Evolutionary conservation across 2,113 vertebrate species (phyloP).

Genomic region (Pangasianodon hypophthalmus): DNA sequence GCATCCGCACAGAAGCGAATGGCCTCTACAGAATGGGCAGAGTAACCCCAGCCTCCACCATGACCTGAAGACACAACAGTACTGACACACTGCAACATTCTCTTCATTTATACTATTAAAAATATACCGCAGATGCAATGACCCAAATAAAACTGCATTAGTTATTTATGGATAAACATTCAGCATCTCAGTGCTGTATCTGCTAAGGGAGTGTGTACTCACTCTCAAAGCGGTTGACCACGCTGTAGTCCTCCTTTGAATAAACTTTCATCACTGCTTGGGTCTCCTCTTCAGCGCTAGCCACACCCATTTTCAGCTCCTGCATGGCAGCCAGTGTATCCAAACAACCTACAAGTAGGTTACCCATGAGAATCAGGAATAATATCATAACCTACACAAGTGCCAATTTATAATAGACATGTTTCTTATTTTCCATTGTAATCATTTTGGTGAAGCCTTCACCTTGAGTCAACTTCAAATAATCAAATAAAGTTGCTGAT

Average conservation of each 20-base stretch:
- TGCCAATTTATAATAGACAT: not conserved
- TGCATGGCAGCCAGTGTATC: constrained; percentile 98
- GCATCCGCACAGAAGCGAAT: constrained; percentile 96
- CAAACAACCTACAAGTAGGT: constrained; percentile 83
- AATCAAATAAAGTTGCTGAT: not conserved
- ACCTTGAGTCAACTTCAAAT: not conserved
- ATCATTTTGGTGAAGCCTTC: not conserved
- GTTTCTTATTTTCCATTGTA: not conserved
- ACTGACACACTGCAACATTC: not conserved
- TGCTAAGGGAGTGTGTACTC: constrained; percentile 57
- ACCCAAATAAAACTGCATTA: not conserved
- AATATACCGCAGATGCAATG: not conserved
- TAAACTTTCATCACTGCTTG: constrained; percentile 99
- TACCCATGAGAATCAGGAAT: not conserved
- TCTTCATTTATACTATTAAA: not conserved
- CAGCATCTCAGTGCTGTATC: not conserved
- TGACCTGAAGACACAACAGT: constrained; percentile 78
- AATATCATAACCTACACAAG: too few relatives aligned
- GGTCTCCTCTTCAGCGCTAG: constrained; percentile 93
- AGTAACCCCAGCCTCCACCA: constrained; percentile 99
- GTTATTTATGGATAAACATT: not conserved
- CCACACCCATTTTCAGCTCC: constrained; percentile 95
- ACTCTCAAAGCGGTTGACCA: constrained; percentile 99
- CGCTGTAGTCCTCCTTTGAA: constrained; percentile 97
- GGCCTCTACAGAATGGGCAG: constrained; percentile 97